These are phyloP conservation scores for Epinephelus awoara DNA, from an alignment of 2,797 vertebrate species.

Conservation along the genomic window DNA sequence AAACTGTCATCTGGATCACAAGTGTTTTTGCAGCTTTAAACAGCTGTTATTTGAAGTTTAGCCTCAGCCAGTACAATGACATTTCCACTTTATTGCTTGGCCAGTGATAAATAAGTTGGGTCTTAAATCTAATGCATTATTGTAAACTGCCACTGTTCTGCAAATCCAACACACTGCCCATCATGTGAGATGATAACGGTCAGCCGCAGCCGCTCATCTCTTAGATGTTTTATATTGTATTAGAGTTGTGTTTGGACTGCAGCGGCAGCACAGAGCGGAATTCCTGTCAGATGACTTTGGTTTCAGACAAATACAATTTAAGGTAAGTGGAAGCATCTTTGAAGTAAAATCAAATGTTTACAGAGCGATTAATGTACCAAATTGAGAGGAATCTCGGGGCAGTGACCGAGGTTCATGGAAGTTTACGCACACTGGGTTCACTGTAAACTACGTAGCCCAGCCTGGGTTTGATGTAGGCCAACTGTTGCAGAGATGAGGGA, in stretches of 20 bases:
- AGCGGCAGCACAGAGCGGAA: constrained; percentile 51
- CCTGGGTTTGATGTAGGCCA: constrained; percentile 14
- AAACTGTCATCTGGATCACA: constrained; percentile 13
- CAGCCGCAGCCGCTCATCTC: constrained; percentile 35
- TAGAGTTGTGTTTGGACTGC: constrained; percentile 53
- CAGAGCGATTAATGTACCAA: constrained; percentile 72
- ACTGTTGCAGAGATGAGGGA: background rate
- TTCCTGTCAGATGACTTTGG: constrained; percentile 78
- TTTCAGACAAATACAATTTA: constrained; percentile 77
- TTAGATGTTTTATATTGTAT: constrained; percentile 67
- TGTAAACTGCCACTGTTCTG: constrained; percentile 59
- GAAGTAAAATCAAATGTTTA: constrained; percentile 83
- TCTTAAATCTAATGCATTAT: constrained; percentile 51
- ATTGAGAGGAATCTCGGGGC: constrained; percentile 59
- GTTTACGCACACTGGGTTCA: constrained; percentile 23
- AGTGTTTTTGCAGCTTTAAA: constrained; percentile 38
- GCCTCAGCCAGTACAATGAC: constrained; percentile 50
- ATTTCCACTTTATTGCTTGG: constrained; percentile 61
- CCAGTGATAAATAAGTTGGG: constrained; percentile 58
- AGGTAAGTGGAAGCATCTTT: constrained; percentile 69
- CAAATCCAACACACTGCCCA: constrained; percentile 63
- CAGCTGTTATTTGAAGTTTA: constrained; percentile 53
- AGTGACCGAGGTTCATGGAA: constrained; percentile 52
- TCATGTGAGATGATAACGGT: constrained; percentile 57
- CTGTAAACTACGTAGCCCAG: constrained; percentile 12